Conservation (phyloP, 2,888 invertebrate species). For the Hipparchia sbordonii region DNA sequence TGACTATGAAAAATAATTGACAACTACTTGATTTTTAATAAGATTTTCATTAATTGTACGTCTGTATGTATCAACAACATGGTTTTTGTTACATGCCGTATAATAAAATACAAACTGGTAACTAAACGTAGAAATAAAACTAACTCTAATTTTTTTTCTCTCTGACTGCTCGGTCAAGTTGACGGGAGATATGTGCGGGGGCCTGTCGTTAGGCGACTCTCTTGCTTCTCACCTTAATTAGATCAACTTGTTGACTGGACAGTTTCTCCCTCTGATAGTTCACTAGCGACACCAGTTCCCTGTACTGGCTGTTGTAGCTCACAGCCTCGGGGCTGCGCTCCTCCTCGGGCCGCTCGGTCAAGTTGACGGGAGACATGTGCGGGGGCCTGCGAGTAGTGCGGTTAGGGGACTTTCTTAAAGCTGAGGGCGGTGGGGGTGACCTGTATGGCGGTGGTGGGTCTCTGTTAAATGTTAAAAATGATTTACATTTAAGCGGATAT, state of each 20-base stretch:
- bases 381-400: conserved; percentile 61
- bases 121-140: too few relatives aligned
- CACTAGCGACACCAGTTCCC: conserved; percentile 93
- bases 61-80: too few relatives aligned
- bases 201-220: too few relatives aligned
- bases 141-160: too few relatives aligned
- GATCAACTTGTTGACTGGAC: conserved; percentile 93
- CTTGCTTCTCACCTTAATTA: conserved; percentile 90
- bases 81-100: too few relatives aligned
- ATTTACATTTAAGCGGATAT: conserved; percentile 13
- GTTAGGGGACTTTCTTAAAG: conserved; percentile 69
- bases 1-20: too few relatives aligned
- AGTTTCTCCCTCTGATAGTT: conserved; percentile 96
- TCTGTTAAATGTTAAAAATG: conserved; percentile 50
- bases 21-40: too few relatives aligned
- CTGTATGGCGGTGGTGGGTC: conserved; percentile 80
- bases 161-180: too few relatives aligned
- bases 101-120: too few relatives aligned
- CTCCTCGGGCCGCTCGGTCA: conserved; percentile 54
- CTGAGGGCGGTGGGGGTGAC: conserved; percentile 75
- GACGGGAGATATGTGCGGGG: too few relatives aligned
- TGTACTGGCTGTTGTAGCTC: conserved; percentile 88
- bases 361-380: conserved; percentile 74
- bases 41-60: too few relatives aligned
- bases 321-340: conserved; percentile 82